Evolutionary conservation across 2,888 invertebrate genomes (phyloP), one percentile per base, ranked within the genome.

Genomic region (Calameuta idolon): DNA sequence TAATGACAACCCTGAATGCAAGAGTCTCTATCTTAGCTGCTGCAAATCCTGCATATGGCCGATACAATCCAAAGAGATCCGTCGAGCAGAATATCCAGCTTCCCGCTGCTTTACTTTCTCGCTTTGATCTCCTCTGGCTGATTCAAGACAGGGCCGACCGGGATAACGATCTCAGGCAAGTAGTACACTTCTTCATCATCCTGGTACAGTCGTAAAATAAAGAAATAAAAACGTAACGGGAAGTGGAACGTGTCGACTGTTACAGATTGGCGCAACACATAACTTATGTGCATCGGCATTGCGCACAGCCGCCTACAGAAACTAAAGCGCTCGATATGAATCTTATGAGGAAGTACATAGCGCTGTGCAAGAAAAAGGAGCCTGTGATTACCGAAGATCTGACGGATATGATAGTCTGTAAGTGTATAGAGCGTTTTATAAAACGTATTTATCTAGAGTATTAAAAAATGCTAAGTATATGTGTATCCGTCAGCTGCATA

Each of bases 31-130:
- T 99, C 89, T 93, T 99, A 83, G 99, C 99, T 34, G 99, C 99
- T 4, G 99, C 99, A 1, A 99, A 99, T 94, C 99, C 99, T 1
- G 98, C 99, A 1, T 99, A 97, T 92, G 99, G 99, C 11, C 95
- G 99, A 79, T 99, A 99, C 93, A 99, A 99, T 93, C 97, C 98
- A 0, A 97, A 97, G 90, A 94, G 97, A 77, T 95, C 97, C 23
- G 95, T 99, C 81, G 99, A 99, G 90, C 98, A 99, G 92, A 99
- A 99, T 92, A 97, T 99, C 77, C 98, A 99, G 91, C 93, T 99
- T 81, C 99, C 99, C 0, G 99, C 99, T 12, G 99, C 99, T 0
- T 92, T 99, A 68, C 93, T 99, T 30, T 99, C 99, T 3, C 95
- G 99, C 84, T 99, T 99, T 91, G 99, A 99, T 92, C 92, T 99